phyloP scores from a whole-genome alignment of 2,113 vertebrate species.

The Phrynocephalus versicolor region DNA sequence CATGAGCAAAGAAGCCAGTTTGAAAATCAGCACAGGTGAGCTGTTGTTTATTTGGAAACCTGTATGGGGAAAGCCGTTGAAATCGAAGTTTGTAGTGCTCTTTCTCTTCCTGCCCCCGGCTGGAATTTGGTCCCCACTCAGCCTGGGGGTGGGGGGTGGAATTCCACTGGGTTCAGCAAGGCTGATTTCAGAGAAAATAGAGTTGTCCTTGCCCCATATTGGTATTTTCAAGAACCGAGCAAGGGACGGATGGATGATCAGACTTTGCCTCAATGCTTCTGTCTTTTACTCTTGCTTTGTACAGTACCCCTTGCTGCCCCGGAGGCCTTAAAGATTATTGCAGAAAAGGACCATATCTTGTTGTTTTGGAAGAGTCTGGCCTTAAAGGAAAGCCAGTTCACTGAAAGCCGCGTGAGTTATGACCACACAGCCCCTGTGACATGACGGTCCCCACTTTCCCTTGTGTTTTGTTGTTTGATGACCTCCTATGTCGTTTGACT shows the following conservation, averaged over 20 bases:
- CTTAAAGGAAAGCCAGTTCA: slow-evolving; percentile 88
- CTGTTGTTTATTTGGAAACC: too few relatives aligned
- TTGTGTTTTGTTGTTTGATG: not conserved
- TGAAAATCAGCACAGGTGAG: slow-evolving; percentile 90
- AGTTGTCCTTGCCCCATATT: not conserved
- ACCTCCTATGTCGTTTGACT: not conserved
- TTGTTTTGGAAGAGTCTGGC: slow-evolving; percentile 97
- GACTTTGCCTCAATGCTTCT: not conserved
- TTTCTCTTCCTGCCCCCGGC: not conserved
- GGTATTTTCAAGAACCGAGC: not conserved
- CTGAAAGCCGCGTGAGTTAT: slow-evolving; percentile 89
- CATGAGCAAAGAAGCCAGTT: slow-evolving; percentile 94
- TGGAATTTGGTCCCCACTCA: too few relatives aligned
- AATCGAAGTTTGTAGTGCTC: not conserved
- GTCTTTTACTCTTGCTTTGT: slow-evolving; percentile 18
- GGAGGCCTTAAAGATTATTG: slow-evolving; percentile 92
- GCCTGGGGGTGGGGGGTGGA: not conserved
- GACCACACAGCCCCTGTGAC: not conserved
- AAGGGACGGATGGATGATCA: not conserved
- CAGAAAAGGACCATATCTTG: slow-evolving; percentile 89
- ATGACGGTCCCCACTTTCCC: not conserved
- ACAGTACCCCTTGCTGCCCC: slow-evolving; percentile 88
- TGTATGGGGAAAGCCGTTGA: too few relatives aligned
- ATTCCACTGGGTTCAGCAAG: not conserved
- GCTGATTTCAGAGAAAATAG: too few relatives aligned